Base-by-base conservation (phyloP, 1,140 invertebrate genomes). In the Antheraea mylitta region DNA sequence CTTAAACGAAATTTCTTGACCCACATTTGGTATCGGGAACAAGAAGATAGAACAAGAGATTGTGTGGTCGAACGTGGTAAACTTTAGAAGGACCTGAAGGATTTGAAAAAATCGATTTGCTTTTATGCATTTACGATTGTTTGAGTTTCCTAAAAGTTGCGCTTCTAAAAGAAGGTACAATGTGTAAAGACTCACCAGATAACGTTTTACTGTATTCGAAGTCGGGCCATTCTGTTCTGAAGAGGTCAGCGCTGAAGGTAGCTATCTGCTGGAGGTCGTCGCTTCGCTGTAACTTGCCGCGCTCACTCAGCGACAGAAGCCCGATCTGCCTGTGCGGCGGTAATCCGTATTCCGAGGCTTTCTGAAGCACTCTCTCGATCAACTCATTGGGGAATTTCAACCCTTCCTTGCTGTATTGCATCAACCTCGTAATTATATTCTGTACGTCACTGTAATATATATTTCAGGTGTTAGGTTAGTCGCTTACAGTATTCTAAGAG, bases 371-470 rank as follows among this genome's bases (percentile, higher is more conserved):
- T 0, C 9, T 30, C 30, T 83, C 80, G 0, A 87, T 16, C 1
- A 82, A 53, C 1, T 80, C 80, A 22, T 83, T 80, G 3, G 76
- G 58, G n/a, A 88, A 69, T 66, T 76, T 71, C 18, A 75, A 73
- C 37, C 85, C 85, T 16, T 85, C 87, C 62, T 86, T 87, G 76
- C 84, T 78, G 75, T 83, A 86, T 19, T 86, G 80, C 3, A 69
- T 75, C 18, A 90, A 16, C 3, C 87, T 81, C n/a, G 61, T 53
- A 58, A 83, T 79, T 7, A 88, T 60, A 3, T 58, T 75, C 60
- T 81, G 58, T 7, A 82, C 73, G 30, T 78, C 77, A 0, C 87
- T 90, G 76, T 0, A 66, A 67, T 7, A 48, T 6, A 18, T 18
- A 53, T 18, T 65, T 18, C 7, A n/a, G n/a, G n/a, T n/a, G n/a